Conservation (phyloP, 2,888 invertebrate species). For the Yponomeuta sedellus region DNA sequence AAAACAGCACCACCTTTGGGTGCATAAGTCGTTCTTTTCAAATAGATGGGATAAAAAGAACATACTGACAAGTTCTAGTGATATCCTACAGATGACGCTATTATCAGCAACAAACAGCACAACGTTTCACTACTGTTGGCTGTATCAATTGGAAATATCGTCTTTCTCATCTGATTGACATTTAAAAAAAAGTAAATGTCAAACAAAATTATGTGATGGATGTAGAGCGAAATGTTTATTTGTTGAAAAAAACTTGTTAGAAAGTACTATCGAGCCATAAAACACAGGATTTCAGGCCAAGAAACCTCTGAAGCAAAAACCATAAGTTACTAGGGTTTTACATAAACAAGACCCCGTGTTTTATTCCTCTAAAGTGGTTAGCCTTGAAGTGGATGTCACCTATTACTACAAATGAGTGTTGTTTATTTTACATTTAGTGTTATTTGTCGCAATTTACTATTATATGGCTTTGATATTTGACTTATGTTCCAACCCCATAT, state of each 20-base stretch:
- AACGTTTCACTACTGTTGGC: conserved; percentile 8
- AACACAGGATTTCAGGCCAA: conserved; percentile 37
- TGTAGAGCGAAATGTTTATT: conserved; percentile 64
- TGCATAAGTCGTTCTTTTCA: too few species aligned
- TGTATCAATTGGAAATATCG: not conserved
- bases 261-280: conserved; percentile 50
- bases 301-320: conserved; percentile 31
- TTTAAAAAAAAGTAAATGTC: conserved; percentile 31
- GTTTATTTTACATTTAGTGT: conserved; percentile 74
- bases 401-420: conserved; percentile 70
- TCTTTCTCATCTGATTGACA: not conserved
- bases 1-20: too few species aligned
- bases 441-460: conserved; percentile 66
- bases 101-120: not conserved
- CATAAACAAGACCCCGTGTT: conserved; percentile 42
- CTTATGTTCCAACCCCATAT: conserved; percentile 65
- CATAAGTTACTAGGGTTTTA: conserved; percentile 11
- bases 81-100: too few species aligned
- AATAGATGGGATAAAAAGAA: too few species aligned
- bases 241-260: conserved; percentile 62
- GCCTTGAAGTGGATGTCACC: conserved; percentile 76
- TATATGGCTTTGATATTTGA: conserved; percentile 75
- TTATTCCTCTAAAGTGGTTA: conserved; percentile 55
- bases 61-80: too few species aligned
- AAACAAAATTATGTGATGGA: conserved; percentile 62